Percentiles rank a stretch among this genome's conserved stretches.
Evolutionary conservation across 2,113 vertebrate species (phyloP).

Genomic region (Elachura formosa): DNA sequence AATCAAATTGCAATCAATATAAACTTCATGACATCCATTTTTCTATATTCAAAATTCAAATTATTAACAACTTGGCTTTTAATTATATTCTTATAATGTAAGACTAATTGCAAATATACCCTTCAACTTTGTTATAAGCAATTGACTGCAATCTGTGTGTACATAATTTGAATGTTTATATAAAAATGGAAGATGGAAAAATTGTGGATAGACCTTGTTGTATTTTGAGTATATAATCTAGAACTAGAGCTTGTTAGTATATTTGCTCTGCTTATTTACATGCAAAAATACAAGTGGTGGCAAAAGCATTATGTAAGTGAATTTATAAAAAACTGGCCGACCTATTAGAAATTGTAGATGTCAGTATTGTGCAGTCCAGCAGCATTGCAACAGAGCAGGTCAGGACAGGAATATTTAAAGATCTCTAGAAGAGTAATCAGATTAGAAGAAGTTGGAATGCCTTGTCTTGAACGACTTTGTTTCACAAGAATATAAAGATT

Average conservation of each 20-base stretch:
- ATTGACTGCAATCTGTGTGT: neutral
- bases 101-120: neutral
- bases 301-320: neutral
- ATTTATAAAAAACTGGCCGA: neutral
- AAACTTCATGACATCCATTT: neutral
- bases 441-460: neutral
- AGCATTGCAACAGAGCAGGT: neutral
- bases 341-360: neutral
- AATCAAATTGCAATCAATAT: neutral
- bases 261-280: neutral
- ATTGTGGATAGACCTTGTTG: neutral
- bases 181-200: neutral
- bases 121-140: neutral
- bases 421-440: neutral
- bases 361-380: neutral
- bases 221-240: neutral
- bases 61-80: neutral
- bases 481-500: neutral
- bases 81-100: neutral
- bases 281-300: neutral
- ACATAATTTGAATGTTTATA: neutral
- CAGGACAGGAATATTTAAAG: neutral
- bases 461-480: neutral
- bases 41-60: neutral
- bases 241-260: neutral